Conservation (phyloP, 2,888 invertebrate species). For the Tholera decimalis region DNA sequence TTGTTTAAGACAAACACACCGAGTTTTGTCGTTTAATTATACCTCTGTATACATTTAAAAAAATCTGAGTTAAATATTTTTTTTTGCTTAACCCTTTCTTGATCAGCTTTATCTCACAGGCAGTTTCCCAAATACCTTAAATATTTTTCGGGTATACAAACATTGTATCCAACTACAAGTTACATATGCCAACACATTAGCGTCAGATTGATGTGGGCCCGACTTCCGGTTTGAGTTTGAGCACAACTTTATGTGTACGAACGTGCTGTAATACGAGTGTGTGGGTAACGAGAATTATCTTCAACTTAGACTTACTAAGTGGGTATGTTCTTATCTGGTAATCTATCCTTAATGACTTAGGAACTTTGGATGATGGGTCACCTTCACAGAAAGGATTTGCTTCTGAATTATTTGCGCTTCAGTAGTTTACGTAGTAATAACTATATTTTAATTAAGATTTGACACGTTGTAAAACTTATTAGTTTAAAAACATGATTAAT, state of each 20-base stretch:
- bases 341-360: constrained; percentile 62
- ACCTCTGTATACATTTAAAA: too few species aligned
- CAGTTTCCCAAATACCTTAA: constrained; percentile 20
- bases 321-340: constrained; percentile 60
- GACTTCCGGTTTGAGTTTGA: constrained; percentile 76
- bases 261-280: constrained; percentile 68
- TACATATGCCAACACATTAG: constrained; percentile 67
- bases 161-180: constrained; percentile 59
- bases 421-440: constrained; percentile 13
- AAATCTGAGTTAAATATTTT: too few species aligned
- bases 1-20: too few species aligned
- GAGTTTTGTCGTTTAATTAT: too few species aligned
- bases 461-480: too few species aligned
- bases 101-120: constrained; percentile 21
- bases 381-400: constrained; percentile 35
- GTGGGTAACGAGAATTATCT: constrained; percentile 66
- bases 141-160: constrained; percentile 55
- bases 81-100: neutral
- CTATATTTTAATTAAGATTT: too few species aligned
- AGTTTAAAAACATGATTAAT: too few species aligned
- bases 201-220: constrained; percentile 70
- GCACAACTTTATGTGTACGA: constrained; percentile 69
- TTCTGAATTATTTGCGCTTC: constrained; percentile 29
- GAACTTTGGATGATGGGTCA: constrained; percentile 54
- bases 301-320: constrained; percentile 63